Evolutionary conservation across 1,140 invertebrate species (phyloP), one percentile per base, ranked within the genome.

Genomic region (Drosophila trapezifrons): DNA sequence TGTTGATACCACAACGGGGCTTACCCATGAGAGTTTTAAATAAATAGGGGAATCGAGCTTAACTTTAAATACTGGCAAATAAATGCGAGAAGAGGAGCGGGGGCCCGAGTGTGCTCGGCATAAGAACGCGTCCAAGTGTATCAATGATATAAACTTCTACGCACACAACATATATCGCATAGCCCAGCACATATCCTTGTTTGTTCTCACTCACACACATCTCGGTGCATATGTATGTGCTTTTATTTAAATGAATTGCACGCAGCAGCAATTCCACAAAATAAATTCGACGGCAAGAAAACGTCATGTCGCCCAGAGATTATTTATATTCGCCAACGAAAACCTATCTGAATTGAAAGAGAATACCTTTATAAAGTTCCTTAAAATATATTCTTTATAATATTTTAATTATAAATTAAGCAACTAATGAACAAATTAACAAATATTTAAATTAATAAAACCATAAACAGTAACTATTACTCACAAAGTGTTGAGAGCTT

Each of bases 51-150:
- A 51, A 58, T 25, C 6, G 51, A 32, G 57, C 32, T 40, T 45
- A 54, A 40, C 35, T 71, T 71, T 71, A 71, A 71, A 35, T 71
- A 71, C 65, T 70, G 42, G 25, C 25, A 29, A 27, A 57, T 43
- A 43, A 32, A 59, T 43, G 18, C 8, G 18, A 12, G 5, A 13
- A n/a, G 40, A 0, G 17, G 45, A 37, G 2, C 1, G 18, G 10
- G 43, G 18, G 2, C 20, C 32, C 42, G 60, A 42, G 60, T 66
- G 40, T 40, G 29, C 38, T 56, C 55, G 45, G 51, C 54, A 74
- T 66, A 82, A 81, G 80, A 83, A 83, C 76, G 80, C 80, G 76
- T 71, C 65, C 71, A 83, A 83, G 80, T 83, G 80, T 76, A 76
- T 83, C 72, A 76, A 82, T 77, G 80, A 82, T 82, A 82, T 82